Base-by-base conservation (phyloP, 2,113 vertebrate genomes). In the Sander vitreus region DNA sequence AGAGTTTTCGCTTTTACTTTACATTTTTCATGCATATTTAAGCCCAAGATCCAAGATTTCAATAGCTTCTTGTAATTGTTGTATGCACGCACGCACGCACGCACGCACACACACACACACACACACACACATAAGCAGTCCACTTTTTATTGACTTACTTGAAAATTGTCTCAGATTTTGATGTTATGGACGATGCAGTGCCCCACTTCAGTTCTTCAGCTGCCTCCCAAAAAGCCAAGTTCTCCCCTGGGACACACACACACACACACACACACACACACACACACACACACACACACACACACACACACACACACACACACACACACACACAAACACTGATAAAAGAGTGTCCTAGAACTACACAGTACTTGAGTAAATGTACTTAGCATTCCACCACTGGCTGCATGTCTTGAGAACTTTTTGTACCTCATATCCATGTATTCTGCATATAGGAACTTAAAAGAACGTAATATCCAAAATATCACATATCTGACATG, bases 141-240 rank as follows among this genome's bases (percentile, higher is more conserved):
- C 1, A 25, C 33, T 27, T 23, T 30, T 25, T 5, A 60, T 63
- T 59, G 23, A 23, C 93, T 93, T 83, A 99, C 98, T 98, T 98
- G 93, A 99, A 99, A 84, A 97, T 97, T 88, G 93, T 96, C 90
- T 97, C 96, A 0, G 97, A 97, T 89, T 98, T 98, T 78, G 97
- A 92, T 85, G 96, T 95, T 90, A 98, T 98, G 83, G 98, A 97
- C 36, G 96, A 95, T 25, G 96, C 95, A 16, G 98, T 94, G 43
- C 98, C 98, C 7, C 96, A 97, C 90, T 98, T 99, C 86, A 99
- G 94, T 82, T 99, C 98, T 80, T 99, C 98, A 58, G 97, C 99
- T 83, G 98, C 98, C 92, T 99, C 98, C 98, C 98, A 99, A 88
- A 99, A 99, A 16, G 97, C 96, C 94, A 99, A 89, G 77, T 99